Evolutionary conservation across 2,888 invertebrate genomes (phyloP), one percentile per base, ranked within the genome.

Genomic region (Masnerella sp.): DNA sequence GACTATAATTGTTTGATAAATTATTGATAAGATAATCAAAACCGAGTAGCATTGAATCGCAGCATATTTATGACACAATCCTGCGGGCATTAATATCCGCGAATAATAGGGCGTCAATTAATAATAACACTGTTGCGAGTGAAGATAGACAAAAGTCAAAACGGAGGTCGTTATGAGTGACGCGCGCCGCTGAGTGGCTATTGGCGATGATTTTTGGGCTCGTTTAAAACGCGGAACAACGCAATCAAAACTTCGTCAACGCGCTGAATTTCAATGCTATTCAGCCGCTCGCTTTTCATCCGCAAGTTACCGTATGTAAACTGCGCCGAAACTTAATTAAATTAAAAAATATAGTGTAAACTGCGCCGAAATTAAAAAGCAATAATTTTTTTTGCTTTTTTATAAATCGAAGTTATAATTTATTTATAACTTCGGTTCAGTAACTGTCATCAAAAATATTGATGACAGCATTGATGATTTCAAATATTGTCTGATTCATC

Each of bases 271-370:
- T 67, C 67, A 58, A 58, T 58, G 40, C 22, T 4, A n/a, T 11
- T 34, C 51, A 28, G n/a, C 20, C n/a, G n/a, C n/a, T n/a, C n/a
- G n/a, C n/a, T 62, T 70, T 70, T 25, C 70, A 42, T 40, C 51
- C 36, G 51, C 52, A 34, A 64, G 45, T 51, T 38, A 56, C 25
- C n/a, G n/a, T n/a, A n/a, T n/a, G n/a, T n/a, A n/a, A n/a, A n/a
- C n/a, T n/a, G n/a, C n/a, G n/a, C n/a, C n/a, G n/a, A n/a, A n/a
- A n/a, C n/a, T n/a, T n/a, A n/a, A n/a, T n/a, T n/a, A n/a, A n/a
- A n/a, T n/a, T n/a, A n/a, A n/a, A n/a, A n/a, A n/a, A n/a, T n/a
- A n/a, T n/a, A n/a, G n/a, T n/a, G n/a, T n/a, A n/a, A n/a, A n/a
- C n/a, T n/a, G n/a, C n/a, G n/a, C n/a, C n/a, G n/a, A n/a, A n/a